These are phyloP conservation scores for Vespertilio murinus DNA, from an alignment of 2,797 vertebrate species.

Conservation along the genomic window DNA sequence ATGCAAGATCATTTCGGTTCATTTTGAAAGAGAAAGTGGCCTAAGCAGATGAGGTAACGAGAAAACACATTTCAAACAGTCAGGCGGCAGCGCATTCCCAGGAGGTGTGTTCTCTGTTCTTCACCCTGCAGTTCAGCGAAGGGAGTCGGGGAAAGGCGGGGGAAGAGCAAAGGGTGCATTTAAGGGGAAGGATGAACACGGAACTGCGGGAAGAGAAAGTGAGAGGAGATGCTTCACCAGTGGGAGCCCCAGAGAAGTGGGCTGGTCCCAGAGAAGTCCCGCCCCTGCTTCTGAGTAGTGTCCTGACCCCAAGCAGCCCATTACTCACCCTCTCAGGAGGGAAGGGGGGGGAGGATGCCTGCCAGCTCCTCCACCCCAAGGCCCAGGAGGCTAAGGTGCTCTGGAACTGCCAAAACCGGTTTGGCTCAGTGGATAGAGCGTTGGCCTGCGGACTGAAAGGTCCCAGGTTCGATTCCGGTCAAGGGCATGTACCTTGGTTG, in stretches of 20 bases:
- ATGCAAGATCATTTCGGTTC: background rate
- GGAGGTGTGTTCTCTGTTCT: background rate
- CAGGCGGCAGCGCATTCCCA: accelerated
- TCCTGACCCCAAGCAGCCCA: background rate
- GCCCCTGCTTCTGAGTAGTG: background rate
- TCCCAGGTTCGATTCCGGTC: too few relatives aligned
- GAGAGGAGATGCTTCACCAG: background rate
- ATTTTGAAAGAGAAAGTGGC: background rate
- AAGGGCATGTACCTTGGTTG: too few relatives aligned
- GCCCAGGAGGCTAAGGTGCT: background rate
- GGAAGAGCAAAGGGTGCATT: accelerated
- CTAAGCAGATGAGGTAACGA: background rate
- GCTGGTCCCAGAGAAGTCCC: accelerated
- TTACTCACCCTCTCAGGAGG: background rate
- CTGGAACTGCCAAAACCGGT: too few relatives aligned
- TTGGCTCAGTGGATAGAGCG: too few relatives aligned
- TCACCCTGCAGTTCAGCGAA: background rate
- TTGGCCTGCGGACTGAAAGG: too few relatives aligned
- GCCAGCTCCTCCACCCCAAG: background rate
- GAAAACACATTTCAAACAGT: background rate
- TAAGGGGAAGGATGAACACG: background rate
- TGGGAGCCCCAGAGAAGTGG: background rate
- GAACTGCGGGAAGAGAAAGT: background rate
- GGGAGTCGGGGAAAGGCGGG: too few relatives aligned
- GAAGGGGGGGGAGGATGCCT: background rate